phyloP scores from a whole-genome alignment of 64 coral and sea anemone species.

The Porites australiensis region DNA sequence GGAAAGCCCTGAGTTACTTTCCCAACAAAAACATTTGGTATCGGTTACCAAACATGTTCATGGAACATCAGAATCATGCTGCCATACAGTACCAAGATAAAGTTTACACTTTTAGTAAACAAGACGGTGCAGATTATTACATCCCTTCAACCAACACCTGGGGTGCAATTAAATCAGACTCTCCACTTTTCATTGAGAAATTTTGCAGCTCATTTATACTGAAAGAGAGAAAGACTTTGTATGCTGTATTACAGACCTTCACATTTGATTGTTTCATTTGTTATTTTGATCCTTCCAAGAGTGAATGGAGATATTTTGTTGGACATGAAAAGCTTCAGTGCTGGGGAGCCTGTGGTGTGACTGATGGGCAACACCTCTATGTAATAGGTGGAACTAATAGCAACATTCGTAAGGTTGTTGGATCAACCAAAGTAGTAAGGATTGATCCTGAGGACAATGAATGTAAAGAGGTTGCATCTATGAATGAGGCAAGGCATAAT shows the following conservation, averaged over 20 bases:
- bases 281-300: too few relatives aligned
- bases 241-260: background rate
- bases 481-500: background rate
- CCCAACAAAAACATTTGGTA: background rate
- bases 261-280: too few relatives aligned
- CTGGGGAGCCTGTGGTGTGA: background rate
- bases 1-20: background rate
- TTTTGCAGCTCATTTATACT: background rate
- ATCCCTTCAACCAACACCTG: background rate
- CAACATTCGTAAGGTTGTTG: background rate
- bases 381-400: background rate
- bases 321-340: too few relatives aligned
- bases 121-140: background rate
- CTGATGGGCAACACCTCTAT: background rate
- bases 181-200: background rate
- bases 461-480: background rate
- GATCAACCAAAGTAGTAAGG: background rate
- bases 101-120: background rate
- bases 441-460: background rate
- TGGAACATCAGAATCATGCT: background rate
- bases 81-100: background rate
- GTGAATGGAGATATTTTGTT: background rate
- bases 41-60: background rate
- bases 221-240: background rate
- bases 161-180: background rate